phyloP scores from a whole-genome alignment of 2,113 vertebrate genomes.

The Grus americana region DNA sequence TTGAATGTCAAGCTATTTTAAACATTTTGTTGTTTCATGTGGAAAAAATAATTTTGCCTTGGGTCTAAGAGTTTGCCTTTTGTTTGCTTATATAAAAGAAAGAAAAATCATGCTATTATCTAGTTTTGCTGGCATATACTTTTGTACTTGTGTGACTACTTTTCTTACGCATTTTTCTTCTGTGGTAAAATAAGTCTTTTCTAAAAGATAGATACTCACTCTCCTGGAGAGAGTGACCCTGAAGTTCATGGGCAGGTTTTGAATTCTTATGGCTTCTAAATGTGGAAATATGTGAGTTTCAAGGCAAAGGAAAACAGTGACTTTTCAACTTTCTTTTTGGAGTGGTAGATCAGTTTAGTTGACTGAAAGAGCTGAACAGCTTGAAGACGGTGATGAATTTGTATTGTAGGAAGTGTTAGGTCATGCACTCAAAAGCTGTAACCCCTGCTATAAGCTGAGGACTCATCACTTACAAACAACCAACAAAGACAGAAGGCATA shows the following conservation, averaged over 20 bases:
- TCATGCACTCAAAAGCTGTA: not conserved
- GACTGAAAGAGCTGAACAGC: not conserved
- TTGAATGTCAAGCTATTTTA: not conserved
- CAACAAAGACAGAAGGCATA: not conserved
- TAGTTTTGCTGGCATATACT: not conserved
- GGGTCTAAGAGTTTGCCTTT: constrained; percentile 5
- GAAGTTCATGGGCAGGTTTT: not conserved
- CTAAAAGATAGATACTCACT: not conserved
- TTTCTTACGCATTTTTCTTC: not conserved
- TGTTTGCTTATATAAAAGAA: not conserved
- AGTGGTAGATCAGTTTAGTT: not conserved
- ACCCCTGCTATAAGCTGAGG: not conserved
- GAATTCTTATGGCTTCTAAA: not conserved
- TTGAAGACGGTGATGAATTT: not conserved
- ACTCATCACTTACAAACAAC: not conserved
- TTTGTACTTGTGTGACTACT: not conserved
- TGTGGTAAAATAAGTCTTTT: not conserved
- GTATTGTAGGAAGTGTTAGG: not conserved
- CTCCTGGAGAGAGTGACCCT: not conserved
- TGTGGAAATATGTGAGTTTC: not conserved
- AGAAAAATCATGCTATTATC: not conserved
- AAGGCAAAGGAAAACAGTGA: not conserved
- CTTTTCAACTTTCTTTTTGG: not conserved
- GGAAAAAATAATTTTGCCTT: not conserved
- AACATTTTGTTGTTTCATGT: constrained; percentile 3